A percentile compares a stretch with the other conserved stretches of the same genome.
Conservation (phyloP, 2,113 vertebrate species). For the Pelodiscus sinensis region DNA sequence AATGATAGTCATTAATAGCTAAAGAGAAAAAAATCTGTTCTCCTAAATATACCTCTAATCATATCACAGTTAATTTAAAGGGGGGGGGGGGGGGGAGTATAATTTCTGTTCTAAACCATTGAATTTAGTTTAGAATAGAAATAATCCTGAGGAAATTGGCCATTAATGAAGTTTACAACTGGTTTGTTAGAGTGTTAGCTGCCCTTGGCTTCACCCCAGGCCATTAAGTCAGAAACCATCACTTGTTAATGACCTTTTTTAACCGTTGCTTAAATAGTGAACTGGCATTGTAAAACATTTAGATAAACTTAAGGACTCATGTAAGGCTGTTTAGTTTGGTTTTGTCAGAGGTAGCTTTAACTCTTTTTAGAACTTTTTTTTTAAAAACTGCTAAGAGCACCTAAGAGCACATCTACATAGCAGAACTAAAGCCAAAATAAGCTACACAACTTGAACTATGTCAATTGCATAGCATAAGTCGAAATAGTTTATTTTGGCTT, state of each 20-base stretch:
- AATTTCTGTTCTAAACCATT: slow-evolving; percentile 38
- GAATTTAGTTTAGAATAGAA: slow-evolving; percentile 37
- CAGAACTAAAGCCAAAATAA: too few relatives aligned
- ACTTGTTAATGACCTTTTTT: slow-evolving; percentile 26
- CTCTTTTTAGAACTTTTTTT: slow-evolving; percentile 37
- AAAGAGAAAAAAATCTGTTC: slow-evolving; percentile 20
- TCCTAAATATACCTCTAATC: neutral
- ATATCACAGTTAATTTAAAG: neutral
- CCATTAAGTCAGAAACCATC: slow-evolving; percentile 37
- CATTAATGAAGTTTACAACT: slow-evolving; percentile 53
- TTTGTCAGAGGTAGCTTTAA: neutral
- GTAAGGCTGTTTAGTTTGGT: slow-evolving; percentile 13
- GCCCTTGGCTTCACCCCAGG: slow-evolving; percentile 30
- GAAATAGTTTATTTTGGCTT: too few relatives aligned
- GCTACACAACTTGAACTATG: too few relatives aligned
- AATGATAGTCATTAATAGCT: slow-evolving; percentile 4
- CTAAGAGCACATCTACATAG: too few relatives aligned
- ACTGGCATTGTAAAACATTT: slow-evolving; percentile 32
- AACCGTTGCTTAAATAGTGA: slow-evolving; percentile 43
- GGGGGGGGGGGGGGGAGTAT: neutral
- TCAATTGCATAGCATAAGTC: too few relatives aligned
- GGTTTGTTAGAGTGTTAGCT: slow-evolving; percentile 47
- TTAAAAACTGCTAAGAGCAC: too few relatives aligned
- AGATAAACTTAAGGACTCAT: slow-evolving; percentile 39
- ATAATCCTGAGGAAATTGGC: slow-evolving; percentile 33